These are phyloP conservation scores for Margaritifera margaritifera DNA, from an alignment of 2,888 invertebrate species.

Conservation along the genomic window DNA sequence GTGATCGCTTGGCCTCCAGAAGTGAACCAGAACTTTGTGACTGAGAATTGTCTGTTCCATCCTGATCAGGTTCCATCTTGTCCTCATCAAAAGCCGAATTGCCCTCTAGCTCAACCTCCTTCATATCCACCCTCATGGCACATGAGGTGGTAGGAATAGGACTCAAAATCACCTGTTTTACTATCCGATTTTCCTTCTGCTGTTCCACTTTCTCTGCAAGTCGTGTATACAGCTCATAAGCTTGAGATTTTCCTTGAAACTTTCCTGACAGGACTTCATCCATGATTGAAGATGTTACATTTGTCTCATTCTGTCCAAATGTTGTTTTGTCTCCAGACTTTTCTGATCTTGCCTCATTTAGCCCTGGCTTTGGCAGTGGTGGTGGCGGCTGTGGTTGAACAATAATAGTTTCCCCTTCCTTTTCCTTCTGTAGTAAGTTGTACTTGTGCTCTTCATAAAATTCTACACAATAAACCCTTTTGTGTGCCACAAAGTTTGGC, in stretches of 20 bases:
- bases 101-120: constrained; percentile 4
- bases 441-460: constrained; percentile 27
- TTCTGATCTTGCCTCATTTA: neutral
- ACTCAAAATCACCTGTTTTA: constrained; percentile 40
- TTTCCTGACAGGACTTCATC: constrained; percentile 45
- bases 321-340: neutral
- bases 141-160: constrained; percentile 50
- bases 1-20: too few species aligned
- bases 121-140: constrained; percentile 48
- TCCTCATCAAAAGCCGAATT: neutral
- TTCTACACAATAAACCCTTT: constrained; percentile 84
- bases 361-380: constrained; percentile 4
- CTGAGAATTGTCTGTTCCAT: neutral
- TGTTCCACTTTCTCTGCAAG: constrained; percentile 49
- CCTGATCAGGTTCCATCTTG: constrained; percentile 4
- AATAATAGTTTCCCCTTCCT: constrained; percentile 53
- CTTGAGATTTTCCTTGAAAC: constrained; percentile 52
- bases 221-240: constrained; percentile 55
- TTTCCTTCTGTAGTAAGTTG: constrained; percentile 5
- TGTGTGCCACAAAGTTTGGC: constrained; percentile 91
- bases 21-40: neutral
- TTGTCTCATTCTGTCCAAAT: neutral
- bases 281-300: constrained; percentile 12
- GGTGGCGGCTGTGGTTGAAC: constrained; percentile 55
- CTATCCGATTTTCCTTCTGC: constrained; percentile 35